These are phyloP conservation scores for Globicephala melas DNA, from an alignment of 2,113 vertebrate genomes.

Conservation along the genomic window DNA sequence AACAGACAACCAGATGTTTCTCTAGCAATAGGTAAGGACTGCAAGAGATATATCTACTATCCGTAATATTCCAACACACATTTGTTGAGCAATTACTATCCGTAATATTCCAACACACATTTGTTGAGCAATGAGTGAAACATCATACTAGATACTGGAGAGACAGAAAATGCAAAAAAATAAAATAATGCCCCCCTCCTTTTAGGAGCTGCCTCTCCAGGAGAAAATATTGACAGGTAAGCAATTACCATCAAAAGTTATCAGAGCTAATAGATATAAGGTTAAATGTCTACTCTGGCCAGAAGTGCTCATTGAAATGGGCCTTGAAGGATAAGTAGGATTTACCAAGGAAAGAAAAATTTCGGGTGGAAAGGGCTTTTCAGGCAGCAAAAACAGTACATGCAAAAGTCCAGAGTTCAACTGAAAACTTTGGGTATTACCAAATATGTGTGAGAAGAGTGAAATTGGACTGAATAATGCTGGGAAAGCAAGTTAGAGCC, in stretches of 20 bases:
- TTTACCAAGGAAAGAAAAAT: neutral
- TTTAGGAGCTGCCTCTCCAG: neutral
- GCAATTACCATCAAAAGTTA: neutral
- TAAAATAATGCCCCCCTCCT: neutral
- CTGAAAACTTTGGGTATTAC: neutral
- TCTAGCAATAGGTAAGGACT: neutral
- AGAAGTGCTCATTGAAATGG: neutral
- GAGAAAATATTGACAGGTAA: neutral
- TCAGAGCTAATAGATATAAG: neutral
- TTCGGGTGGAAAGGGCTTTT: neutral
- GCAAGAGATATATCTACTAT: neutral
- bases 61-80: neutral
- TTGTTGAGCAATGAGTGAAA: neutral
- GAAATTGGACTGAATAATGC: neutral
- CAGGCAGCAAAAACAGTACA: neutral
- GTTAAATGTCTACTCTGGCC: neutral
- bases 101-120: neutral
- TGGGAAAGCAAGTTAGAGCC: neutral
- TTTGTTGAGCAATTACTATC: neutral
- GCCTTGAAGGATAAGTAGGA: neutral
- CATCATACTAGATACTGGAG: neutral
- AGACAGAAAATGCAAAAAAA: neutral
- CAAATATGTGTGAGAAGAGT: neutral
- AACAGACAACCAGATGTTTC: slow-evolving; percentile 45
- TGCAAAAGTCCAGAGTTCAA: neutral